Evolutionary conservation across 2,888 invertebrate genomes (phyloP).

Genomic region (Adela reaumurella): DNA sequence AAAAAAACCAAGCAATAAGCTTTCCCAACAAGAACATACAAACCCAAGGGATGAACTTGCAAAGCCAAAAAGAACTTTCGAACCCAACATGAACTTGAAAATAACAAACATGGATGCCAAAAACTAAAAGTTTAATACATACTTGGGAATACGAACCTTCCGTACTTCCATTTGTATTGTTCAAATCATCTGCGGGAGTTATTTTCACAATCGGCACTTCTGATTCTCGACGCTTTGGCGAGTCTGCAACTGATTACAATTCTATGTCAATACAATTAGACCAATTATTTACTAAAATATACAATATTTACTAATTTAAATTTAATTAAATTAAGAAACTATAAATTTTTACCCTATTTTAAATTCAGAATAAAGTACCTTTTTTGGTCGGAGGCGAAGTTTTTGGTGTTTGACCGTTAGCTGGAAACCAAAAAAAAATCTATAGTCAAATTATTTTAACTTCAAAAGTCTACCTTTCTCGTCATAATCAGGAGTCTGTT

Average conservation of each 20-base stretch:
- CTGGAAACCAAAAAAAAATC: conserved; percentile 25
- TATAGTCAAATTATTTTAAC: neutral
- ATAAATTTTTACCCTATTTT: neutral
- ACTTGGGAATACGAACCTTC: neutral
- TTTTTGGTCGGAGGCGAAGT: conserved; percentile 28
- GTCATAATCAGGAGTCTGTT: conserved; percentile 7
- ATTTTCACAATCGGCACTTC: conserved; percentile 10
- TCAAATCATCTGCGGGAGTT: conserved; percentile 11
- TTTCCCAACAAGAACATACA: too few species aligned
- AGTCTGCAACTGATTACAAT: neutral
- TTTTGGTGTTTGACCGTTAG: conserved; percentile 26
- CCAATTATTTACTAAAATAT: too few species aligned
- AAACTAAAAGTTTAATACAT: neutral
- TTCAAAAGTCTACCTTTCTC: conserved; percentile 9
- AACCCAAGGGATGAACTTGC: too few species aligned
- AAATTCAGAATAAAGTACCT: too few species aligned
- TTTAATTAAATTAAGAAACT: too few species aligned
- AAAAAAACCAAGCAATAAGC: too few species aligned
- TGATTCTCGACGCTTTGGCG: neutral
- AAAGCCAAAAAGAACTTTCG: too few species aligned
- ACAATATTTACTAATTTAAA: too few species aligned
- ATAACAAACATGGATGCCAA: neutral
- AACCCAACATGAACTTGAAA: too few species aligned
- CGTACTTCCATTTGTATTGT: neutral
- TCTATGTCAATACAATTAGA: too few species aligned